Base-by-base conservation (phyloP, 2,888 invertebrate species). In the Dysmachus trigonus region DNA sequence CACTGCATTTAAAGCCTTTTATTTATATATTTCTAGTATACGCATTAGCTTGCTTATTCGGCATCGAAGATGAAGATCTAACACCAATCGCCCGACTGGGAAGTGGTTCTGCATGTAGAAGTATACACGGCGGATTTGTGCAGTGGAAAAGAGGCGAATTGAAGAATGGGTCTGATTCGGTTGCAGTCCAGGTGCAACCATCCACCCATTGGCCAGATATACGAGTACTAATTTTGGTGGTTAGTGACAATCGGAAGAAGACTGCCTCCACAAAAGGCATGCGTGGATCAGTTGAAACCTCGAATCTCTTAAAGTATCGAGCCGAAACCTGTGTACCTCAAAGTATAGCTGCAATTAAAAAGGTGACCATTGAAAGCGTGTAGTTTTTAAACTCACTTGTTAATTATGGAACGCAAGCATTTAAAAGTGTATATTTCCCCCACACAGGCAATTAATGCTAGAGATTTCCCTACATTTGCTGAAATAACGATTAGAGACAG, bases 71-170 rank as follows among this genome's bases (percentile, higher is more conserved):
- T 53, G 95, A 97, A 89, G 96, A 97, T 89, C 93, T 97, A 8
- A 96, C 97, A 83, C 92, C 93, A 1, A 94, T 98, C 85, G 98
- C 98, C 0, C 94, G 98, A 88, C 93, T 95, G 88, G 97, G 97
- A 8, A 99, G 99, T 73, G 99, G 99, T 22, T 98, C 98, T 90
- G 99, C 99, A 0, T 99, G 99, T 91, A 94, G 99, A 53, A 99
- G 99, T 92, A 93, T 98, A 30, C 95, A 95, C 89, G 98, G 98
- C 33, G 99, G 99, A 13, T 98, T 99, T 93, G 99, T 99, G 0
- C 95, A 95, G 87, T 99, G 99, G 99, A 93, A 95, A 86, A 95
- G 95, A 90, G 98, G 98, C 7, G 90, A 89, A 0, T 90, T 93
- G 41, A 90, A 93, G 0, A 93, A 94, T 90, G 97, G 97, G 5